These are phyloP conservation scores for Gadopsis bispinosus DNA, from an alignment of 2,797 vertebrate species.

Conservation along the genomic window DNA sequence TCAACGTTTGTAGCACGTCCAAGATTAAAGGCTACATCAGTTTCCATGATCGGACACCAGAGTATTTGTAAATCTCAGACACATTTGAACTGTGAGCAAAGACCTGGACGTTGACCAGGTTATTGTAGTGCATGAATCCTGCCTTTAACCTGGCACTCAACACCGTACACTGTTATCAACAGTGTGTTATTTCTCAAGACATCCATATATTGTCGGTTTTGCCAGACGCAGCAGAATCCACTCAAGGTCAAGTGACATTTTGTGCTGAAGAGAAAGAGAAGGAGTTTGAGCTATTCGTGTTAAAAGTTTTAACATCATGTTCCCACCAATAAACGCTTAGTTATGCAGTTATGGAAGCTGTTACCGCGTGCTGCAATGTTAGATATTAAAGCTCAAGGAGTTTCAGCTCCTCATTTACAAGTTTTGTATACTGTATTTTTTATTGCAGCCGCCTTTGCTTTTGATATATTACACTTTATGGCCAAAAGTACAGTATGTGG, in stretches of 20 bases:
- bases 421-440: background rate
- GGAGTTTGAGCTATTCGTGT: background rate
- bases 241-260: conserved; percentile 17
- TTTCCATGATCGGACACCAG: no score
- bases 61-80: background rate
- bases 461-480: background rate
- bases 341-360: conserved; percentile 6
- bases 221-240: conserved; percentile 12
- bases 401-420: background rate
- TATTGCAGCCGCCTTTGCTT: background rate
- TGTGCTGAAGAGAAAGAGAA: conserved; percentile 18
- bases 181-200: background rate
- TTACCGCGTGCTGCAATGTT: background rate
- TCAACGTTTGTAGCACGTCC: no score
- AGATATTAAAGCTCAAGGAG: background rate
- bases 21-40: no score
- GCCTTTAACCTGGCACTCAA: background rate
- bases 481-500: background rate
- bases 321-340: conserved; percentile 22
- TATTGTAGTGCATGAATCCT: background rate
- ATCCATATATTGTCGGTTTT: background rate
- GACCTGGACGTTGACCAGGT: background rate
- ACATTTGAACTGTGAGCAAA: background rate
- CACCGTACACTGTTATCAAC: background rate
- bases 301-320: conserved; percentile 22